Conservation (phyloP, 2,888 invertebrate species). For the Augiades crinisus region DNA sequence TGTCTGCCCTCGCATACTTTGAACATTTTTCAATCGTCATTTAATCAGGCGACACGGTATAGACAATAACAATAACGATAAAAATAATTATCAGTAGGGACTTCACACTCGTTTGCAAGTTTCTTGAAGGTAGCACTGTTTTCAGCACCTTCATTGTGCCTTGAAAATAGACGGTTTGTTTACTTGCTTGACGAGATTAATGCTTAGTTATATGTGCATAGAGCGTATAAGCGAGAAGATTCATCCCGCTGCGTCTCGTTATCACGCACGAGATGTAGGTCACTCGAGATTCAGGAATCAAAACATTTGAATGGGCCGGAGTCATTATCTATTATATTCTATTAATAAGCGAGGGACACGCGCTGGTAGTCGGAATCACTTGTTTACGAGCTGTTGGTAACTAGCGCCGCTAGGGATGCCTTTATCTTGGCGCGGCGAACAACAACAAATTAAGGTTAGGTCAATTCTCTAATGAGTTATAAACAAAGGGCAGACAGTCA, state of each 20-base stretch:
- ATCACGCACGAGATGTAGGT: slow-evolving; percentile 21
- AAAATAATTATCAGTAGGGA: neutral
- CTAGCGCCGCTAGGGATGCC: slow-evolving; percentile 48
- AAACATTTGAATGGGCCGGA: slow-evolving; percentile 20
- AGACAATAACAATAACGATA: neutral
- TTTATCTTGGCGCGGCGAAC: slow-evolving; percentile 46
- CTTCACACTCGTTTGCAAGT: neutral
- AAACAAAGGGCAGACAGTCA: no score
- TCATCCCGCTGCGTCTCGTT: neutral
- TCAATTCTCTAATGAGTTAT: slow-evolving; percentile 48
- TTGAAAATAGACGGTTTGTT: neutral
- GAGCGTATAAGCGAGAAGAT: neutral
- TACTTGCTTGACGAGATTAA: neutral
- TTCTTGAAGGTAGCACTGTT: neutral
- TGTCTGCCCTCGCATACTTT: no score
- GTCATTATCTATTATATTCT: slow-evolving; percentile 21
- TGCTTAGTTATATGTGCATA: slow-evolving; percentile 5
- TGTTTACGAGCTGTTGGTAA: slow-evolving; percentile 43
- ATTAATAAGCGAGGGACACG: slow-evolving; percentile 21
- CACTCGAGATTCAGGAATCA: slow-evolving; percentile 22
- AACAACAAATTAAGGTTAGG: slow-evolving; percentile 60
- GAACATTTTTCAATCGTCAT: no score
- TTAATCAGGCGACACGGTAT: no score
- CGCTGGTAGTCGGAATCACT: slow-evolving; percentile 32
- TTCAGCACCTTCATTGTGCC: neutral